Base-by-base conservation (phyloP, 2,797 vertebrate species). In the Periparus ater region DNA sequence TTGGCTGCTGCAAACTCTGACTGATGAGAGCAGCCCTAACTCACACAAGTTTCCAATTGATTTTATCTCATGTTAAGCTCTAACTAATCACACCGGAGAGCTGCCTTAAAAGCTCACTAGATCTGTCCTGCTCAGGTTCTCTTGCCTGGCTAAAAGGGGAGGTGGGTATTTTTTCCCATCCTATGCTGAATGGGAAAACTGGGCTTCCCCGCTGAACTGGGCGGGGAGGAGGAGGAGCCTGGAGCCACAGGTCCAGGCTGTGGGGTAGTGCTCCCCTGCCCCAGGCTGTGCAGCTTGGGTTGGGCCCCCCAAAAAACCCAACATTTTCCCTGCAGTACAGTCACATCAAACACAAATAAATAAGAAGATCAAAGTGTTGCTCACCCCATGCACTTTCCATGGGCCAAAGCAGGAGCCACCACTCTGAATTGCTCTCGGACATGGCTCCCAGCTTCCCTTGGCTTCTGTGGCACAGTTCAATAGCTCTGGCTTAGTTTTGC, bases 51-150 rank as follows among this genome's bases (percentile, higher is more conserved):
- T 96, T 93, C 88, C 94, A 60, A 96, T 96, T 89, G 94, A 96
- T 96, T 97, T 97, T 93, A 95, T 88, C 94, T 96, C 96, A 94
- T 94, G 94, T 94, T 96, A 86, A 91, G 94, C 83, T 90, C 94
- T 94, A 93, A 95, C 95, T 94, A 94, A 95, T 96, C 96, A 88
- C 90, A 88, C 58, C 17, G 29, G 85, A 89, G 79, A 81, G 85
- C 79, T 88, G 92, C 87, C 89, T 91, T 88, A 96, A 96, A 95
- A 95, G 91, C 95, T 95, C 61, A 76, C 88, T 92, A 85, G 93
- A 78, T 93, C 93, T 82, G 77, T 88, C 83, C 89, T 88, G 85
- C 53, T 91, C 68, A 21, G 70, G 26, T 82, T 91, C 76, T 34
- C 45, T 85, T n/a, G 67, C 71, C 34, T 36, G 60, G 61, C 63